Conservation (phyloP, 2,888 invertebrate species). For the Drosophila neotestacea region DNA sequence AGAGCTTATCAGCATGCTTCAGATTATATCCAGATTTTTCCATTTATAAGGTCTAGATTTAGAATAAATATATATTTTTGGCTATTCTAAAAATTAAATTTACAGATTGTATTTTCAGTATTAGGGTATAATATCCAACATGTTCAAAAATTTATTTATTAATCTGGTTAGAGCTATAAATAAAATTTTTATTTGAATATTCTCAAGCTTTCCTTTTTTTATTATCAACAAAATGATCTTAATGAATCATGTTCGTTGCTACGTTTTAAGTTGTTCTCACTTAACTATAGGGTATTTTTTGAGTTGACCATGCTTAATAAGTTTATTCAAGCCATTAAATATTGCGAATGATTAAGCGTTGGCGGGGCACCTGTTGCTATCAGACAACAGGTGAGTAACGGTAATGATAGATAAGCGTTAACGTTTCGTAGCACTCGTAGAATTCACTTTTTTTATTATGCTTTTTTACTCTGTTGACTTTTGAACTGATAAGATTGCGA, state of each 20-base stretch:
- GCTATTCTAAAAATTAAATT: too few species aligned
- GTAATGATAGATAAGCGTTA: slow-evolving; percentile 59
- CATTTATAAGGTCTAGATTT: too few species aligned
- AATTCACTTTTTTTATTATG: slow-evolving; percentile 21
- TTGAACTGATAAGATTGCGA: slow-evolving; percentile 67
- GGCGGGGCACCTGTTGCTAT: slow-evolving; percentile 70
- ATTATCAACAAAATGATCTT: too few species aligned
- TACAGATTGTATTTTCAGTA: too few species aligned
- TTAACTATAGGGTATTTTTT: slow-evolving; percentile 26
- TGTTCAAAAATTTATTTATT: too few species aligned
- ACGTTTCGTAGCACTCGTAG: slow-evolving; percentile 32
- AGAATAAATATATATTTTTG: too few species aligned
- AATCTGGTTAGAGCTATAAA: too few species aligned
- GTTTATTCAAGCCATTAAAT: slow-evolving; percentile 51
- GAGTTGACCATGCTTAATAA: neutral
- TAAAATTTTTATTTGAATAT: too few species aligned
- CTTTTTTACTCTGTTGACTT: slow-evolving; percentile 59
- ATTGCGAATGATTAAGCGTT: slow-evolving; percentile 62
- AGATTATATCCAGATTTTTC: too few species aligned
- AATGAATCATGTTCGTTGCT: too few species aligned
- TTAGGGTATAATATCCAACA: too few species aligned
- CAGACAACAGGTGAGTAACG: slow-evolving; percentile 70
- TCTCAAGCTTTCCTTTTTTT: too few species aligned
- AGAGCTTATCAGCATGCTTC: neutral
- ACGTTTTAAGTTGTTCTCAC: neutral